Conservation (phyloP, 1,140 invertebrate species). For the Teleogryllus occipitalis region DNA sequence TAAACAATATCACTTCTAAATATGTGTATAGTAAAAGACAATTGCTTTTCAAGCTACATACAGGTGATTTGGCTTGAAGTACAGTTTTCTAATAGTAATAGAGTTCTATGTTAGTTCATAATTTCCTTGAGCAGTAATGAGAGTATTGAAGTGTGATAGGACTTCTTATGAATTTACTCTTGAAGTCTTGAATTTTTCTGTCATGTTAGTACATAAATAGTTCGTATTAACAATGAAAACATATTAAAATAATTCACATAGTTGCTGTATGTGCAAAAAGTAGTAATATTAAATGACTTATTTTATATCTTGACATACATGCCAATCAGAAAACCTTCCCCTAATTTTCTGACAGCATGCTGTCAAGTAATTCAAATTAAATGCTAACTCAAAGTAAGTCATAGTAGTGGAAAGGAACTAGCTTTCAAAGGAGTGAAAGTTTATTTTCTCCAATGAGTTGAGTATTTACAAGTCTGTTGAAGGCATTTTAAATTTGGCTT, state of each 20-base stretch:
- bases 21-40: conserved; percentile 1
- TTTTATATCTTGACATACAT: conserved; percentile 12
- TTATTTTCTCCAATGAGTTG: not conserved
- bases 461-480: not conserved
- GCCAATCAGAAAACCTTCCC: conserved; percentile 38
- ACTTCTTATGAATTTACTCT: not conserved
- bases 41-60: not conserved
- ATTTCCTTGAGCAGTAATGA: not conserved
- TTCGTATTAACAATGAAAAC: not conserved
- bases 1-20: conserved; percentile 2
- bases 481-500: not conserved
- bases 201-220: not conserved
- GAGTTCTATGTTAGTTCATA: not conserved
- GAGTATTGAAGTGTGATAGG: not conserved
- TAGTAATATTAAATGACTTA: not conserved
- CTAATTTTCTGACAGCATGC: conserved; percentile 32
- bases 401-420: not conserved
- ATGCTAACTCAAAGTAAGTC: not conserved
- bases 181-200: conserved; percentile 1
- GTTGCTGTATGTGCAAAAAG: not conserved
- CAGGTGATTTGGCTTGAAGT: not conserved
- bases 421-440: not conserved
- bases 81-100: not conserved
- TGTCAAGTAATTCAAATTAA: not conserved
- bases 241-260: not conserved